phyloP scores from a whole-genome alignment of 2,113 vertebrate genomes.

The Struthio camelus region DNA sequence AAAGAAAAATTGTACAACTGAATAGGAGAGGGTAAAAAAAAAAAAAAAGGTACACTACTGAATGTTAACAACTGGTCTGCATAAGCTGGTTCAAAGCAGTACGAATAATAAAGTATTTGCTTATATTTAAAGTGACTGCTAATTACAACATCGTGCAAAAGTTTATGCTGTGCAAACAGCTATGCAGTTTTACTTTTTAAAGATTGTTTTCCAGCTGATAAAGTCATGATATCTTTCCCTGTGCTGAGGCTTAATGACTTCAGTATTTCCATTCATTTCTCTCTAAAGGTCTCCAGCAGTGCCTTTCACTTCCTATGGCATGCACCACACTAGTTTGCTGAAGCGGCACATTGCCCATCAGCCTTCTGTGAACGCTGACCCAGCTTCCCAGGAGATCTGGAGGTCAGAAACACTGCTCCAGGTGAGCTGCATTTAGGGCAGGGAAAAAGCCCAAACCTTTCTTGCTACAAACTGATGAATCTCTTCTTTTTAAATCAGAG shows the following conservation, averaged over 20 bases:
- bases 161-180: neutral
- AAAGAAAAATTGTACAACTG: neutral
- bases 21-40: neutral
- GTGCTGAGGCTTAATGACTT: neutral
- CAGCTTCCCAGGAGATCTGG: conserved; percentile 97
- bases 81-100: neutral
- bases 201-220: neutral
- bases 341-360: conserved; percentile 95
- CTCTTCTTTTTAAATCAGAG: neutral
- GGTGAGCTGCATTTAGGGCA: conserved; percentile 36
- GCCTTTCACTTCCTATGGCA: conserved; percentile 87
- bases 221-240: neutral
- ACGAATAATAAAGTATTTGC: neutral
- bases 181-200: neutral
- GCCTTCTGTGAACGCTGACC: conserved; percentile 91
- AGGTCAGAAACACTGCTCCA: conserved; percentile 91
- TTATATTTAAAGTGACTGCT: neutral
- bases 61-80: neutral
- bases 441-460: neutral
- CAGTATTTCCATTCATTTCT: neutral
- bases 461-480: neutral
- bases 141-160: neutral
- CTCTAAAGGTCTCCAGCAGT: conserved; percentile 79
- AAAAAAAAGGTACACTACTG: neutral
- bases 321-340: conserved; percentile 88